Conservation (phyloP, 2,113 vertebrate genomes). For the Lagopus leucura region DNA sequence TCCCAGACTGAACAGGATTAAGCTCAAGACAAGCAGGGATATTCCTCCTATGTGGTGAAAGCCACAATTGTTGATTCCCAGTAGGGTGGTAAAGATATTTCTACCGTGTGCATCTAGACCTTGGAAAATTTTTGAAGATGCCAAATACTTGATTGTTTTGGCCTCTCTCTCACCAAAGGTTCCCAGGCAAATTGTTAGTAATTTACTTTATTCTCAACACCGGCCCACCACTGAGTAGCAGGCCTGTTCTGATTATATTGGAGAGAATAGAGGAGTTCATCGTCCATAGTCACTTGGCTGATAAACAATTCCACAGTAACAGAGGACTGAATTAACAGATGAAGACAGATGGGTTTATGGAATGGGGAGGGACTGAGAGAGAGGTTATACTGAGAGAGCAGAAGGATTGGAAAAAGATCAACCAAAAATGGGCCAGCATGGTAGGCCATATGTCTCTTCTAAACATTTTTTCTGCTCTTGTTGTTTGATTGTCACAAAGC, state of each 20-base stretch:
- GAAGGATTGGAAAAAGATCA: constrained; percentile 71
- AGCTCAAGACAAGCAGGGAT: not conserved
- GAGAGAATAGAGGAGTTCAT: constrained; percentile 4
- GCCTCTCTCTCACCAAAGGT: not conserved
- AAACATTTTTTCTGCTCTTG: constrained; percentile 60
- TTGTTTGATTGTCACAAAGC: constrained; percentile 42
- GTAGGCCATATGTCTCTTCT: constrained; percentile 63
- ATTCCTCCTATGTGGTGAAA: not conserved
- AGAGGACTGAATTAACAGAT: constrained; percentile 59
- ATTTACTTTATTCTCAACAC: not conserved
- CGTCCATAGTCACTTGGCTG: not conserved
- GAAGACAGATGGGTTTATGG: constrained; percentile 67
- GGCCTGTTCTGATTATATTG: not conserved
- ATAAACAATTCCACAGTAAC: constrained; percentile 43
- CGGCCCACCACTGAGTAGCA: constrained; percentile 6
- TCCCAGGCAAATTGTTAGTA: constrained; percentile 2
- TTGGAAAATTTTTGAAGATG: not conserved
- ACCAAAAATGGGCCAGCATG: constrained; percentile 67
- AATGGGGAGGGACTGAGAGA: constrained; percentile 28
- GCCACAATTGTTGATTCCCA: not conserved
- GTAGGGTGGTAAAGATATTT: not conserved
- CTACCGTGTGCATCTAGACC: not conserved
- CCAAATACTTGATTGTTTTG: constrained; percentile 16
- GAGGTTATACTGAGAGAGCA: constrained; percentile 59
- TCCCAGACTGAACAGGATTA: not conserved